Evolutionary conservation across 1,140 invertebrate species (phyloP).

Genomic region (Drosophila insularis): DNA sequence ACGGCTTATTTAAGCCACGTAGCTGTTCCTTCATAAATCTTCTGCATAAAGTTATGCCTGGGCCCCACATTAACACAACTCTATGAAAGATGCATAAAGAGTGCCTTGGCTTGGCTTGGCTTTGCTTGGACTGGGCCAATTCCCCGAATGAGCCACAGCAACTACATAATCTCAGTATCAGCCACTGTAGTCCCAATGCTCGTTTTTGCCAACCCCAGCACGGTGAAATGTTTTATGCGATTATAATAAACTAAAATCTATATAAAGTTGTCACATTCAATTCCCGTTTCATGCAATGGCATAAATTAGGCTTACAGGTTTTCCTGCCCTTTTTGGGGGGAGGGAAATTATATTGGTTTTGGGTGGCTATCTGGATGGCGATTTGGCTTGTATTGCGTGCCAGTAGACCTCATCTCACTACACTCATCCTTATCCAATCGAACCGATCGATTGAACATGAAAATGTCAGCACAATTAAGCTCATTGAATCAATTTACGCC

Average conservation of each 20-base stretch:
- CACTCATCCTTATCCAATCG: constrained; percentile 31
- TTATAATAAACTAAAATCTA: constrained; percentile 78
- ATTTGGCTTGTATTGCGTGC: constrained; percentile 42
- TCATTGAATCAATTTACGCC: constrained; percentile 72
- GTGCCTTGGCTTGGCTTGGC: neutral
- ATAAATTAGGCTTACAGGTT: constrained; percentile 72
- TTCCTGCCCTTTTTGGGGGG: neutral
- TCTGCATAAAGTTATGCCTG: constrained; percentile 67
- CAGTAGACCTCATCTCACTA: constrained; percentile 22
- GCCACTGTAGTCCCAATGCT: constrained; percentile 28
- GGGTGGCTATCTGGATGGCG: constrained; percentile 2
- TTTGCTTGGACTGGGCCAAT: neutral
- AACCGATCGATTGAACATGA: constrained; percentile 68
- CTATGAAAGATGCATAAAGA: constrained; percentile 74
- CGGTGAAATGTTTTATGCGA: constrained; percentile 71
- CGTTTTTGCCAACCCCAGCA: constrained; percentile 45
- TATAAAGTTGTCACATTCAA: constrained; percentile 79
- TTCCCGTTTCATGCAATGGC: constrained; percentile 60
- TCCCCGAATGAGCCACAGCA: neutral
- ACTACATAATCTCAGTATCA: neutral
- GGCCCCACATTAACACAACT: constrained; percentile 59
- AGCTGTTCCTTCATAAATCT: constrained; percentile 68
- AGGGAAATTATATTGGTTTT: neutral
- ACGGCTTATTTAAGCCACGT: constrained; percentile 57
- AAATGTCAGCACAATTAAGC: constrained; percentile 77